Evolutionary conservation across 2,797 vertebrate species (phyloP), one percentile per base, ranked within the genome.

Genomic region (Argya squamiceps): DNA sequence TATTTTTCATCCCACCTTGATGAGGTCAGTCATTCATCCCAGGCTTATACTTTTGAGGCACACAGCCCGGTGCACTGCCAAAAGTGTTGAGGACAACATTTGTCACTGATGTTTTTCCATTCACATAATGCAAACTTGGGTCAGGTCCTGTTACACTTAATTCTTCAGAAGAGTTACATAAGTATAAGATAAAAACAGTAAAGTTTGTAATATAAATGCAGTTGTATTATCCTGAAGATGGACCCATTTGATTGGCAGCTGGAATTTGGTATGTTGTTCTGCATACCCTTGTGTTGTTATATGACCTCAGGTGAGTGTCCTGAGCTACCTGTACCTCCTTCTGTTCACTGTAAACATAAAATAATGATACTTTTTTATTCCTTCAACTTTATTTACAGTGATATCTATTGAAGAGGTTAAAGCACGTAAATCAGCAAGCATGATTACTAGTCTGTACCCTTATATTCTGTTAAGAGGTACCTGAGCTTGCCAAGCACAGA

Each of bases 21-120:
- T 15, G 44, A 0, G 1, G 44, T 62, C 64, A 46, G 43, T 21
- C 11, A 80, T 14, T 21, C 11, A 80, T 14, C 12, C 24, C 60
- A 46, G 62, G 26, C 37, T 59, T 2, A 22, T 12, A 34, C 15
- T 32, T 55, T 26, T 0, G 2, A 84, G 50, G 30, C 2, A 0
- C 4, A 21, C 46, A 82, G 37, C 32, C 64, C 10, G 3, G 26
- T 2, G 20, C 24, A 22, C n/a, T 47, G 75, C 50, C 70, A 80
- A 27, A 93, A 67, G 12, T 39, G 21, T 4, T 41, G 60, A 76
- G 43, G 46, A 75, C 19, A 46, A 43, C 15, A 10, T 59, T 96
- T 53, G 19, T 12, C 32, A 58, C n/a, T 60, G 30, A 65, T 58
- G 34, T 30, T 21, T n/a, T 87, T 63, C 52, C 55, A 43, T 4